phyloP scores from a whole-genome alignment of 2,888 invertebrate genomes.

The Syrphus vitripennis region DNA sequence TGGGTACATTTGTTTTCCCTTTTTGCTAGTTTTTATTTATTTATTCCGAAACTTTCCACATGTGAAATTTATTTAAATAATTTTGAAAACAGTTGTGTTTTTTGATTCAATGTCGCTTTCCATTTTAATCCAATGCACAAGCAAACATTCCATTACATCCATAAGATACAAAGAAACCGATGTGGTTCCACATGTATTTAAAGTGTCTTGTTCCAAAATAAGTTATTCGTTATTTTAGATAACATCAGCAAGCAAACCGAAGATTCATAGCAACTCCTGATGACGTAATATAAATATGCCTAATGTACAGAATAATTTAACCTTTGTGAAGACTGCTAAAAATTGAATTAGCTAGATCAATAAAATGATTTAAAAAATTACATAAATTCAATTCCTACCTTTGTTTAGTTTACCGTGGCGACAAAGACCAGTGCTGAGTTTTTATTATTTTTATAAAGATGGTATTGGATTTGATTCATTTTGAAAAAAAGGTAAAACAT shows the following conservation, averaged over 20 bases:
- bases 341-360: background rate
- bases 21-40: background rate
- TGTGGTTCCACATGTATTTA: background rate
- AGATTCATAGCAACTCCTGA: background rate
- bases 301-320: background rate
- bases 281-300: background rate
- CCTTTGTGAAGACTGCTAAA: background rate
- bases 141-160: too few species aligned
- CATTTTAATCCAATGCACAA: background rate
- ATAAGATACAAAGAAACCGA: background rate
- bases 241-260: background rate
- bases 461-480: constrained; percentile 33
- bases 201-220: background rate
- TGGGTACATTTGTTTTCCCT: background rate
- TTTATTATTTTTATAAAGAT: constrained; percentile 23
- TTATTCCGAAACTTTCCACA: background rate
- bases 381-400: constrained; percentile 8
- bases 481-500: constrained; percentile 27
- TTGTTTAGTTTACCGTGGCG: background rate
- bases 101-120: background rate
- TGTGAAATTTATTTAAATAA: background rate
- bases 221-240: background rate
- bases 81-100: background rate
- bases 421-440: constrained; percentile 34
- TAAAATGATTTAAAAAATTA: background rate